These are phyloP conservation scores for Caradrina clavipalpis DNA, from an alignment of 2,888 invertebrate species.

Conservation along the genomic window DNA sequence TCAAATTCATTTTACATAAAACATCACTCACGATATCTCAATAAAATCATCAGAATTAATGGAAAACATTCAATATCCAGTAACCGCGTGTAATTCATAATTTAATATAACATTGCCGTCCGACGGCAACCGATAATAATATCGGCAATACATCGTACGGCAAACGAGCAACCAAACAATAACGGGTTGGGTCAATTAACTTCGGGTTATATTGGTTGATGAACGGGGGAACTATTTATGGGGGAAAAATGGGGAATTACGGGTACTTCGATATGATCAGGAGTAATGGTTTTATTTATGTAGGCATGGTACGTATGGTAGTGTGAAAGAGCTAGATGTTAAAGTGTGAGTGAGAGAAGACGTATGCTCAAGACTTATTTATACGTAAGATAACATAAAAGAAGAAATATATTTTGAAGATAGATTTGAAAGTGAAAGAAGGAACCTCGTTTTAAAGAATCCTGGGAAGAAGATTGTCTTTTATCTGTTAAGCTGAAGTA, in stretches of 20 bases:
- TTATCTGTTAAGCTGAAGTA: too few relatives aligned
- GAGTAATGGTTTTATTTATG: conserved; percentile 19
- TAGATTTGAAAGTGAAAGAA: too few relatives aligned
- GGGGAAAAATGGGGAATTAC: conserved; percentile 43
- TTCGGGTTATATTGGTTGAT: conserved; percentile 57
- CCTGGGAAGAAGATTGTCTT: too few relatives aligned
- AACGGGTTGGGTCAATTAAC: conserved; percentile 70
- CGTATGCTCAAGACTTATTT: too few relatives aligned
- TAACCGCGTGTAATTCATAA: conserved; percentile 54
- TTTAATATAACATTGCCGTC: conserved; percentile 61
- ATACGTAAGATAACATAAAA: too few relatives aligned
- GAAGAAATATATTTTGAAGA: too few relatives aligned
- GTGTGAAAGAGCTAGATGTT: too few relatives aligned
- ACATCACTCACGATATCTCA: conserved; percentile 46
- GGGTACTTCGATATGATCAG: conserved; percentile 7
- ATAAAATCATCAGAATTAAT: conserved; percentile 52
- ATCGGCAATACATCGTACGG: conserved; percentile 72
- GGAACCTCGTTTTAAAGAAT: too few relatives aligned
- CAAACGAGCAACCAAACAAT: conserved; percentile 52
- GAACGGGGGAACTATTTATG: conserved; percentile 43
- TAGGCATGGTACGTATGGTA: neutral
- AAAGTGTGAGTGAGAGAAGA: too few relatives aligned
- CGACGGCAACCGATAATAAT: conserved; percentile 67
- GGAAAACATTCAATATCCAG: conserved; percentile 57
- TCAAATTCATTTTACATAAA: conserved; percentile 1